Evolutionary conservation across 2,113 vertebrate species (phyloP).

Genomic region (Ceratotherium simum): DNA sequence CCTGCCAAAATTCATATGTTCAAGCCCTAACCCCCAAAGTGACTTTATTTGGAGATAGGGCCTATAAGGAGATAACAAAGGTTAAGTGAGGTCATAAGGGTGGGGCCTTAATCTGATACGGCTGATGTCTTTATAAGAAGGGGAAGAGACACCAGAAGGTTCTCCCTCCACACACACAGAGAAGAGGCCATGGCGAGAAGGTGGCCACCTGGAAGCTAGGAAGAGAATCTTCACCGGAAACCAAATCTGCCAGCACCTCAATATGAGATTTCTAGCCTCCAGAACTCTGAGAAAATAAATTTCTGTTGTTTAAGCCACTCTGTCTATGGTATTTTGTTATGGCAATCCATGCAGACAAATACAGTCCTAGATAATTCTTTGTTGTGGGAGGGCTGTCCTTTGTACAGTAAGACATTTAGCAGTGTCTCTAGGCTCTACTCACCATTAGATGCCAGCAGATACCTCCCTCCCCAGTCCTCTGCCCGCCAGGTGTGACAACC

Average conservation of each 20-base stretch:
- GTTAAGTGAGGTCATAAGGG: not conserved
- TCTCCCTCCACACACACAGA: not conserved
- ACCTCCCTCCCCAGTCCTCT: not conserved
- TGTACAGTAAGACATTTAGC: too few species aligned
- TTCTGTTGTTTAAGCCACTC: not conserved
- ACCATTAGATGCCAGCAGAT: not conserved
- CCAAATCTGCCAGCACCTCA: not conserved
- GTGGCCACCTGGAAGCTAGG: not conserved
- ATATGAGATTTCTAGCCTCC: not conserved
- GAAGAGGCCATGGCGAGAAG: not conserved
- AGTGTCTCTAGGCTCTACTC: not conserved
- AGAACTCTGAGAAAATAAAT: not conserved
- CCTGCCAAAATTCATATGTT: not conserved
- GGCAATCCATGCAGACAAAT: not conserved
- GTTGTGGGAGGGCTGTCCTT: not conserved
- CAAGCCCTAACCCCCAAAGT: not conserved
- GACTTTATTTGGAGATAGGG: not conserved
- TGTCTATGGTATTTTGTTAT: not conserved
- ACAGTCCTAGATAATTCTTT: not conserved
- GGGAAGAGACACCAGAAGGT: not conserved
- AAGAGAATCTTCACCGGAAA: not conserved
- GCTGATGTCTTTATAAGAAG: not conserved
- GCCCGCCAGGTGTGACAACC: not conserved
- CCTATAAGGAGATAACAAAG: not conserved
- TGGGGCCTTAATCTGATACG: not conserved